Percentiles rank a stretch among this genome's conserved stretches.
These are phyloP conservation scores for Helicorthomorpha holstii DNA, from an alignment of 1,140 invertebrate species.

Conservation along the genomic window DNA sequence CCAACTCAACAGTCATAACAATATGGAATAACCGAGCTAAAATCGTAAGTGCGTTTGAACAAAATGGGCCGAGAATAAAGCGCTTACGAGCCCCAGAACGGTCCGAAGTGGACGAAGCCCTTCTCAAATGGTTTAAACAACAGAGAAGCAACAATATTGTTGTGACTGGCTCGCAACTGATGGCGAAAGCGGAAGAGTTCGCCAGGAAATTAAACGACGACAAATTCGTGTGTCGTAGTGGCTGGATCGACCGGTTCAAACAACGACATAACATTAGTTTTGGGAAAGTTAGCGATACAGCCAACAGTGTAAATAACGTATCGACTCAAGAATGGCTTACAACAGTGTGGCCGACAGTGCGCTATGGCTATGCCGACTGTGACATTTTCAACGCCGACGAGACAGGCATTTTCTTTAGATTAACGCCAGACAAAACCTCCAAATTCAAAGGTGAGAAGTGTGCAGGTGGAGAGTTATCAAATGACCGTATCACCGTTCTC, in stretches of 20 bases:
- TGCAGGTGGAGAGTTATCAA: constrained; percentile 18
- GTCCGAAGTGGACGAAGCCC: constrained; percentile 13
- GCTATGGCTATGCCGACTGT: constrained; percentile 11
- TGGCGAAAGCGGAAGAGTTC: constrained; percentile 13
- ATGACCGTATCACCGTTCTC: constrained; percentile 21
- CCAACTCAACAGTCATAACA: background rate
- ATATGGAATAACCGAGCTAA: constrained; percentile 4
- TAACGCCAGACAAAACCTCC: constrained; percentile 21
- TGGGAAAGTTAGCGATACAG: constrained; percentile 9
- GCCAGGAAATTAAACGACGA: constrained; percentile 11
- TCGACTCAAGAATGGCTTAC: constrained; percentile 11
- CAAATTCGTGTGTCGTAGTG: constrained; percentile 15
- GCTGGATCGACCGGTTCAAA: constrained; percentile 17
- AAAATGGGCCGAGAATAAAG: background rate
- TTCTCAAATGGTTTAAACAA: constrained; percentile 15
- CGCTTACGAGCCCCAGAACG: background rate
- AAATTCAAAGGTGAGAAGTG: constrained; percentile 24
- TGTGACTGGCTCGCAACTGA: constrained; percentile 12
- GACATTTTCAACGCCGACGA: constrained; percentile 15
- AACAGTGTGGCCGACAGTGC: constrained; percentile 9
- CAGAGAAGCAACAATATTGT: constrained; percentile 7
- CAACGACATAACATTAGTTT: constrained; percentile 14
- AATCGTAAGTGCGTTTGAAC: constrained; percentile 1
- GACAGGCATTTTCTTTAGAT: constrained; percentile 12
- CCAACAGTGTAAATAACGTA: constrained; percentile 10